Evolutionary conservation across 2,888 invertebrate genomes (phyloP), one percentile per base, ranked within the genome.

Genomic region (Dasypogon diadema): DNA sequence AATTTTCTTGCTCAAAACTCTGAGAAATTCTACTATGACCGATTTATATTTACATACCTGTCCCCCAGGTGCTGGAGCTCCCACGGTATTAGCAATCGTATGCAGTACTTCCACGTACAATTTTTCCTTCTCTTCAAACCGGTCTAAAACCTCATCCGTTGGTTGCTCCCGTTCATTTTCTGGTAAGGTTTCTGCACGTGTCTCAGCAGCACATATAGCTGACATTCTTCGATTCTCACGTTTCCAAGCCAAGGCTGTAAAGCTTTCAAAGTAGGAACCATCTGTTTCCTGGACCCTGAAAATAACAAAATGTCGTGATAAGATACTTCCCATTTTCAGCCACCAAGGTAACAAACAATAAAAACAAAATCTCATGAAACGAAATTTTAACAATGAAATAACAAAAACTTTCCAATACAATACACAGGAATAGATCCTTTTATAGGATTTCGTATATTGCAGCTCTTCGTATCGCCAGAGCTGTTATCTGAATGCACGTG

Each of bases 241-340:
- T 83, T 95, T 92, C 96, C 96, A 97, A 60, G 95, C 93, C 80
- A 97, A 86, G 24, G 96, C 94, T 16, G 96, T 95, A 88, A 96
- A 96, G 85, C 92, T 95, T 87, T 97, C 97, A 87, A 97, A 98
- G 87, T 97, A 97, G 75, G 95, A 94, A 6, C 94, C 95, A 84
- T 98, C 97, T 34, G 95, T 94, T 81, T 97, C 96, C 89, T 97
- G 96, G 14, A 97, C 96, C 80, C 97, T 97, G 88, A 10, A 79
- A 79, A 75, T 51, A 60, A 48, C 75, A 34, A 48, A 54, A 18
- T 60, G 10, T 51, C 26, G 24, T 74, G 77, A 77, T 3, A 65
- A 65, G 34, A 12, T 48, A 12, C 1, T 48, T 16, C 12, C 16
- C 4, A 12, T 14, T 48, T 5, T 4, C 4, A 48, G 48, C 4